A percentile compares a stretch with the other conserved stretches of the same genome.
These are phyloP conservation scores for Neotoxoptera formosana DNA, from an alignment of 1,140 invertebrate genomes.

Conservation along the genomic window DNA sequence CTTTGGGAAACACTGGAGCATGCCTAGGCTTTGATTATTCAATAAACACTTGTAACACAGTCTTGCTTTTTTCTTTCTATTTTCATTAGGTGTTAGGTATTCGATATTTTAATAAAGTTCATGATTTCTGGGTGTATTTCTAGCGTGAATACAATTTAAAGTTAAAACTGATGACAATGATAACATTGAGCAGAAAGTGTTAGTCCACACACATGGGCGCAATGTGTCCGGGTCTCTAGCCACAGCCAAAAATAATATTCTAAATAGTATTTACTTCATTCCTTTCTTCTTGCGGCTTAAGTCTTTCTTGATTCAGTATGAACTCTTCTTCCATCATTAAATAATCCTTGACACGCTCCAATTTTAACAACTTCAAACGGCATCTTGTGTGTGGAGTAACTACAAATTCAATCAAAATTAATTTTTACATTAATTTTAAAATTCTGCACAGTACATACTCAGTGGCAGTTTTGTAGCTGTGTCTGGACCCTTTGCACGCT, in stretches of 20 bases:
- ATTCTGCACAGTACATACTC: slow-evolving; percentile 64
- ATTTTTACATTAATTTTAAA: background rate
- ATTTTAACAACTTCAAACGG: slow-evolving; percentile 91
- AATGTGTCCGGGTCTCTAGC: too few species aligned
- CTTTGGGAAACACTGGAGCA: too few species aligned
- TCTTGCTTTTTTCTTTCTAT: too few species aligned
- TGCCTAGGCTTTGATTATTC: too few species aligned
- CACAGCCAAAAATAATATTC: background rate
- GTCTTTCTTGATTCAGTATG: slow-evolving; percentile 95
- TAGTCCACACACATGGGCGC: too few species aligned
- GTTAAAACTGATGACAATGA: too few species aligned
- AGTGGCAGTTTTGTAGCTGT: slow-evolving; percentile 96
- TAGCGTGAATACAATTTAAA: too few species aligned
- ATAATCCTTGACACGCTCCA: slow-evolving; percentile 99
- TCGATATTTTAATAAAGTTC: too few species aligned
- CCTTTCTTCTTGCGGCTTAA: slow-evolving; percentile 99
- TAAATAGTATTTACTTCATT: slow-evolving; percentile 75
- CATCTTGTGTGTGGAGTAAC: slow-evolving; percentile 98
- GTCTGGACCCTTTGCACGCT: slow-evolving; percentile 95
- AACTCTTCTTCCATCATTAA: slow-evolving; percentile 99
- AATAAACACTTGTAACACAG: too few species aligned
- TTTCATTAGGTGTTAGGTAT: too few species aligned
- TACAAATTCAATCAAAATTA: slow-evolving; percentile 61
- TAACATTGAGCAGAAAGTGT: too few species aligned
- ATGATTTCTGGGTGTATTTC: too few species aligned